Percentiles rank a stretch among this genome's conserved stretches.
Conservation (phyloP, 2,797 vertebrate species). For the Dromococcyx pavoninus region DNA sequence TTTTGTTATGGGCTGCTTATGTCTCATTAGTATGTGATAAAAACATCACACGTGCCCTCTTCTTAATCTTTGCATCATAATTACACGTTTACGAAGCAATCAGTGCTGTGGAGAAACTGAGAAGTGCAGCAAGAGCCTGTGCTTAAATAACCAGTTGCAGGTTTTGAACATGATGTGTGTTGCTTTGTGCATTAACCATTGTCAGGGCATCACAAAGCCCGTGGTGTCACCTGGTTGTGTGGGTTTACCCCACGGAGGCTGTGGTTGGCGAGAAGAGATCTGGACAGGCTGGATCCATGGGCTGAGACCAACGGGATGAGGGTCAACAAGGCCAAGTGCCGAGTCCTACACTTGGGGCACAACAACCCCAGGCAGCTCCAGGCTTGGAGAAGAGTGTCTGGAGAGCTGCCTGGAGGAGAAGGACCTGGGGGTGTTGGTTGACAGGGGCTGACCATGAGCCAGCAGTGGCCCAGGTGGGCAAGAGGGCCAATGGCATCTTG, state of each 20-base stretch:
- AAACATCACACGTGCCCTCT: background rate
- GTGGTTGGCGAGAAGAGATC: background rate
- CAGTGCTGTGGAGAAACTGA: background rate
- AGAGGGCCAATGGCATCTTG: too few species aligned
- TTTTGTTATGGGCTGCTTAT: background rate
- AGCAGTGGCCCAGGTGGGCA: too few species aligned
- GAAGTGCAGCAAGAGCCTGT: background rate
- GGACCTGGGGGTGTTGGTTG: too few species aligned
- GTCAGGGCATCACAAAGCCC: background rate
- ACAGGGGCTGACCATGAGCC: too few species aligned
- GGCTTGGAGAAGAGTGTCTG: too few species aligned
- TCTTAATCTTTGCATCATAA: background rate
- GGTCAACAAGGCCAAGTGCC: too few species aligned
- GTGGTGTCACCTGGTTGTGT: fast-evolving
- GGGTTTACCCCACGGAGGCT: fast-evolving
- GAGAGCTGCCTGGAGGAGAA: too few species aligned
- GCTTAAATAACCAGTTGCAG: background rate
- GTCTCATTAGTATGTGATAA: background rate
- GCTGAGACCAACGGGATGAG: too few species aligned
- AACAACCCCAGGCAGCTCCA: too few species aligned
- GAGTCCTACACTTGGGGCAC: too few species aligned
- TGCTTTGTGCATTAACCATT: background rate
- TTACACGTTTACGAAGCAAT: background rate
- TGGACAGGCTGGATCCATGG: too few species aligned
- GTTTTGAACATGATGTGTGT: fast-evolving